phyloP scores from a whole-genome alignment of 2,888 invertebrate species.

The Hirudinaria manillensis region DNA sequence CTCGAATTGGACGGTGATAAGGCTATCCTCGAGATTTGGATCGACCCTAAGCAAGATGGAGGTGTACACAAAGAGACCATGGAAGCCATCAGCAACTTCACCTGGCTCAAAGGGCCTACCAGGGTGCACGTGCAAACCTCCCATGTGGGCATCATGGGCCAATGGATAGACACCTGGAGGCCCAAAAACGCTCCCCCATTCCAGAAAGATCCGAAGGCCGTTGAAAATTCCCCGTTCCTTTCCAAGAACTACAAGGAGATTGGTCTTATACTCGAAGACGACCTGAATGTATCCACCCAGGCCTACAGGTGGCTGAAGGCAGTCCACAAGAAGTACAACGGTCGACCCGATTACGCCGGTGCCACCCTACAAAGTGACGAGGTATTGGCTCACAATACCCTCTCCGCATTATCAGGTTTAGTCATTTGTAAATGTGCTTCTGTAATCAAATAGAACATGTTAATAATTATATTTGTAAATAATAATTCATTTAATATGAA shows the following conservation, averaged over 20 bases:
- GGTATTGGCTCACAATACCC: conserved; percentile 6
- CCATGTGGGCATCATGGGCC: conserved; percentile 41
- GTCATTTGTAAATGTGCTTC: no score
- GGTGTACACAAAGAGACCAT: conserved; percentile 33
- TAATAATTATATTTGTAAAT: no score
- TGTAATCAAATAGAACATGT: no score
- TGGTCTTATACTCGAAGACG: conserved; percentile 17
- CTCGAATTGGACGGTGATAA: conserved; percentile 36
- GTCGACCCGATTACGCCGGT: conserved; percentile 15
- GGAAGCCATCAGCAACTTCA: conserved; percentile 31
- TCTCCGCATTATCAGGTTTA: background rate
- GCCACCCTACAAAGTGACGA: background rate
- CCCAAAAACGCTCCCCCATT: conserved; percentile 27
- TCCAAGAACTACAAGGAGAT: background rate
- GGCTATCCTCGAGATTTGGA: conserved; percentile 39
- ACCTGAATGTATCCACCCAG: background rate
- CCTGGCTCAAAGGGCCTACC: conserved; percentile 10
- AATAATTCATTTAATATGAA: no score
- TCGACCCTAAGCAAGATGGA: conserved; percentile 31
- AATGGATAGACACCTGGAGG: conserved; percentile 44
- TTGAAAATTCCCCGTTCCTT: background rate
- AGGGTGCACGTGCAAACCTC: conserved; percentile 37
- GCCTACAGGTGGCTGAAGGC: conserved; percentile 23
- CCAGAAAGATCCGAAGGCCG: background rate
- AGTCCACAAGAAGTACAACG: conserved; percentile 15